These are phyloP conservation scores for Habrosyne pyritoides DNA, from an alignment of 2,888 invertebrate genomes.

Conservation along the genomic window DNA sequence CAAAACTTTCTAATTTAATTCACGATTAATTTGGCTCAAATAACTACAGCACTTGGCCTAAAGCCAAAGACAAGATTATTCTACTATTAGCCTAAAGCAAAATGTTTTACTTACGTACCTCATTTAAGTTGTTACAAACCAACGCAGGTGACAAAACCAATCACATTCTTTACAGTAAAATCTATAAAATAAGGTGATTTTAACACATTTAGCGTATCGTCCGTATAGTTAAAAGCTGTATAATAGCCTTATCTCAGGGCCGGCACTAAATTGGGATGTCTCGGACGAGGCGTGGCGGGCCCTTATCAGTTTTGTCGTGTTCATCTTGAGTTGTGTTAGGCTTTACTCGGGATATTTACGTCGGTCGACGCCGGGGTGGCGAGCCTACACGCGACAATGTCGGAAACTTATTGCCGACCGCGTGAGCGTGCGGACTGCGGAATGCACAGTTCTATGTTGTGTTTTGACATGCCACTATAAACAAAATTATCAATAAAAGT, in stretches of 20 bases:
- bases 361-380: slow-evolving; percentile 63
- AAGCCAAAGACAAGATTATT: not conserved
- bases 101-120: not conserved
- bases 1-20: slow-evolving; percentile 10
- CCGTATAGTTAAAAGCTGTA: slow-evolving; percentile 82
- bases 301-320: slow-evolving; percentile 82
- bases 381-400: slow-evolving; percentile 70
- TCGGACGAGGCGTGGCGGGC: slow-evolving; percentile 66
- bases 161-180: slow-evolving; percentile 51
- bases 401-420: slow-evolving; percentile 63
- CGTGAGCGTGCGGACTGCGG: slow-evolving; percentile 1
- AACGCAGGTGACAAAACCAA: slow-evolving; percentile 50
- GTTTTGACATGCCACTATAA: slow-evolving; percentile 2
- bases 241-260: slow-evolving; percentile 81
- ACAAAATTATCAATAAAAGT: not conserved
- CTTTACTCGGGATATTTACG: slow-evolving; percentile 80
- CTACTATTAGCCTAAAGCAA: too few species aligned
- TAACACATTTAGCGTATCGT: slow-evolving; percentile 80
- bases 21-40: slow-evolving; percentile 7
- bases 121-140: slow-evolving; percentile 22
- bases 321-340: slow-evolving; percentile 83
- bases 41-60: not conserved
- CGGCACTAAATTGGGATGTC: slow-evolving; percentile 83
- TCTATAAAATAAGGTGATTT: slow-evolving; percentile 70
- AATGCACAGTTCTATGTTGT: not conserved